These are phyloP conservation scores for Leucophenga montana DNA, from an alignment of 2,888 invertebrate species.

Conservation along the genomic window DNA sequence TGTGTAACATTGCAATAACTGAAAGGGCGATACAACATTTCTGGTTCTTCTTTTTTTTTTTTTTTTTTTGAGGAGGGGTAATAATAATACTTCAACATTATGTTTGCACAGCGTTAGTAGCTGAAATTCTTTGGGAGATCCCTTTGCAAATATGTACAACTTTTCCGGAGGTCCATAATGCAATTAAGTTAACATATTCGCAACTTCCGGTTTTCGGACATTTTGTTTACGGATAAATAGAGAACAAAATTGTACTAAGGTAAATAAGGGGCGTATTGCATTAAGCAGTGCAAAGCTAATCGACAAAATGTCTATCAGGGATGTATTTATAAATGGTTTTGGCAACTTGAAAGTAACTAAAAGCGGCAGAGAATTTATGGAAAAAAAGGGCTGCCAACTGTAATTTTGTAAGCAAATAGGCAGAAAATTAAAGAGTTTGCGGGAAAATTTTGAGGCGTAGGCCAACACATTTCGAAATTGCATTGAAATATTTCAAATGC, in stretches of 20 bases:
- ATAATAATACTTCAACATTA: constrained; percentile 33
- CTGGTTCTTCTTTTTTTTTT: no score
- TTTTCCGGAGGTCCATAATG: constrained; percentile 50
- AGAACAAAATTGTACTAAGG: constrained; percentile 23
- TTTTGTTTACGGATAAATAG: no score
- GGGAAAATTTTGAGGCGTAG: constrained; percentile 7
- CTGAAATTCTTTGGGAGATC: constrained; percentile 40
- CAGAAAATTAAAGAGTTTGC: constrained; percentile 23
- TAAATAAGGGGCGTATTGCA: constrained; percentile 35
- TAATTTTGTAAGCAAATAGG: constrained; percentile 24
- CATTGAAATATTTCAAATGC: neutral
- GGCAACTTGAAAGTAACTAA: neutral
- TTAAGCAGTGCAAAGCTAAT: constrained; percentile 53
- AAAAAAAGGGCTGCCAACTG: constrained; percentile 11
- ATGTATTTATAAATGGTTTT: constrained; percentile 1
- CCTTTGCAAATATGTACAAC: constrained; percentile 35
- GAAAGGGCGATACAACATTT: no score
- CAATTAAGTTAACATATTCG: constrained; percentile 67
- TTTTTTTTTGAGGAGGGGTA: constrained; percentile 36
- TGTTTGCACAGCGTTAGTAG: constrained; percentile 61
- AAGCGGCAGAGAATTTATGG: neutral
- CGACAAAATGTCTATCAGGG: constrained; percentile 41
- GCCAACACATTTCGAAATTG: neutral
- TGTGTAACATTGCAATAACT: constrained; percentile 43
- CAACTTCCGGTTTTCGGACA: constrained; percentile 51